These are phyloP conservation scores for Mycteria americana DNA, from an alignment of 2,797 vertebrate species.

Conservation along the genomic window DNA sequence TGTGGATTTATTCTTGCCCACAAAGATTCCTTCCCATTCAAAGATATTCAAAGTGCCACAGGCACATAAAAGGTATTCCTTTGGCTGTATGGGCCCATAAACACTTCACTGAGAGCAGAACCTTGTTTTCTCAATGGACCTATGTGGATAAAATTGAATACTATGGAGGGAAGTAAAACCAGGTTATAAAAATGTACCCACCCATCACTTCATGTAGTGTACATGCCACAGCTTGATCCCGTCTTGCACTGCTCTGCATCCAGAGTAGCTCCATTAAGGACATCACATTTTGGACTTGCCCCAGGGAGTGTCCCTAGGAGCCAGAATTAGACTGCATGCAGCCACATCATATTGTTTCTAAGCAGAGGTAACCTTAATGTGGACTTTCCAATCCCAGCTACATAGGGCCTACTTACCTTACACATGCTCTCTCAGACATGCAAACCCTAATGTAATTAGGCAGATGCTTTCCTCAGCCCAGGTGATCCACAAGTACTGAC, in stretches of 20 bases:
- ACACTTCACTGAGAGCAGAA: conserved; percentile 63
- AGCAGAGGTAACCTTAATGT: not conserved
- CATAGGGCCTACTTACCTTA: not conserved
- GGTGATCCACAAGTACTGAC: not conserved
- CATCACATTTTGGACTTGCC: not conserved
- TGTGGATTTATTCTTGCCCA: conserved; percentile 67
- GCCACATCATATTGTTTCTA: not conserved
- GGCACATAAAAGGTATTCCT: conserved; percentile 66
- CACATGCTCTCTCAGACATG: not conserved
- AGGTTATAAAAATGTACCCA: conserved; percentile 48
- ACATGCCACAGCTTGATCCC: not conserved
- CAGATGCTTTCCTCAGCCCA: not conserved
- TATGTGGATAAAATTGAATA: conserved; percentile 63
- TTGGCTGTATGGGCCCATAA: conserved; percentile 55
- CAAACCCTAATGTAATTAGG: not conserved
- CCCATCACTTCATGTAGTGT: conserved; percentile 38
- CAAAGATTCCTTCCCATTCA: conserved; percentile 66
- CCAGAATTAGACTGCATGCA: not conserved
- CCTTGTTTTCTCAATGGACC: conserved; percentile 67
- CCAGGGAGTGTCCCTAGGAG: not conserved
- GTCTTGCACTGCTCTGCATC: fast-evolving
- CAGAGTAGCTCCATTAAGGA: not conserved
- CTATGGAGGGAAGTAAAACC: conserved; percentile 53
- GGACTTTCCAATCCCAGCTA: not conserved
- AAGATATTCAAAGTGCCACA: conserved; percentile 68